Evolutionary conservation across 2,888 invertebrate species (phyloP).

Genomic region (Argyra leucocephala): DNA sequence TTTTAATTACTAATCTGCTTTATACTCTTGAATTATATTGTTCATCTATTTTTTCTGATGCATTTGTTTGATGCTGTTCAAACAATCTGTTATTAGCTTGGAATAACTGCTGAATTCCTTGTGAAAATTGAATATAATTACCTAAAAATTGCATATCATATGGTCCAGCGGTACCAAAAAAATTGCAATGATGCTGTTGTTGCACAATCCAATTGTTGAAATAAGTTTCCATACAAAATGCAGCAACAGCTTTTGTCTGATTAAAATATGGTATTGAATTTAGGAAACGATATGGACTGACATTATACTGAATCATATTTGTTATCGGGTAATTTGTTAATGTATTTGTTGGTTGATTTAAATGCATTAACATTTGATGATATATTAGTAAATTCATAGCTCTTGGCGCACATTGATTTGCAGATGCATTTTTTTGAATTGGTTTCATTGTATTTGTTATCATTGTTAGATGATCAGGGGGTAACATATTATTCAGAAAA

Average conservation of each 20-base stretch:
- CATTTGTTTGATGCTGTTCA: not conserved
- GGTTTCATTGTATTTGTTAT: not conserved
- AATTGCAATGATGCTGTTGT: slow-evolving; percentile 9
- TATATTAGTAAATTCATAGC: not conserved
- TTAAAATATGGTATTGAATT: not conserved
- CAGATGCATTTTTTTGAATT: not conserved
- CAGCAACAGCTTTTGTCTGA: not conserved
- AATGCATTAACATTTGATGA: slow-evolving; percentile 7
- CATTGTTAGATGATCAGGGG: not conserved
- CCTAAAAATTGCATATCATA: not conserved
- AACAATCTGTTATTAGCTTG: slow-evolving; percentile 5
- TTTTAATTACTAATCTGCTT: not conserved
- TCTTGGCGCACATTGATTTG: not conserved
- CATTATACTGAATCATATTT: not conserved
- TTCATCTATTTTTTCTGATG: not conserved
- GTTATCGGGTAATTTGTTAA: not conserved
- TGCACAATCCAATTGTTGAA: slow-evolving; percentile 9
- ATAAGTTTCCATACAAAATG: slow-evolving; percentile 1
- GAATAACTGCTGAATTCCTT: slow-evolving; percentile 10
- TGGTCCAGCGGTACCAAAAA: not conserved
- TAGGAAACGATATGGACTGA: not conserved
- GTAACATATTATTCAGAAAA: not conserved
- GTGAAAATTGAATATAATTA: not conserved
- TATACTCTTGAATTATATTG: not conserved
- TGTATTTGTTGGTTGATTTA: slow-evolving; percentile 7